Percentiles rank a stretch among this genome's conserved stretches.
phyloP scores from a whole-genome alignment of 2,888 invertebrate genomes.

The Cantharis rufa region DNA sequence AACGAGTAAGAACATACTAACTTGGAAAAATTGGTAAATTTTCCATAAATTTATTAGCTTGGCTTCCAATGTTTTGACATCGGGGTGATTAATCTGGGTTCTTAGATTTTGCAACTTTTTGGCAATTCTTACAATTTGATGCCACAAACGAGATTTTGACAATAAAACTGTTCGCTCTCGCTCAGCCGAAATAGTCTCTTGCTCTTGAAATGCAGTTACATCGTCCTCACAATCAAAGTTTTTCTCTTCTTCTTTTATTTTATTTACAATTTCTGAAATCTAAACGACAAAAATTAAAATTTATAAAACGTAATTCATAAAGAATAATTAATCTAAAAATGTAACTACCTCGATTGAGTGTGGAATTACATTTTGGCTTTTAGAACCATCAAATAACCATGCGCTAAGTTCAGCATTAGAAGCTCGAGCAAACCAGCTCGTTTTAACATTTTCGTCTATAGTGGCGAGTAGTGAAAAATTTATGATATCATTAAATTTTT shows the following conservation, averaged over 20 bases:
- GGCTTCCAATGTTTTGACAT: background rate
- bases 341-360: background rate
- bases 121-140: background rate
- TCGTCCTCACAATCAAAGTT: background rate
- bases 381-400: conserved; percentile 38
- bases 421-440: conserved; percentile 52
- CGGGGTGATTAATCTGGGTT: background rate
- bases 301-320: too few species aligned
- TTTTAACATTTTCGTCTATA: conserved; percentile 38
- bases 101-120: background rate
- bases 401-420: conserved; percentile 28
- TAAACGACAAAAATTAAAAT: too few species aligned
- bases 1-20: background rate
- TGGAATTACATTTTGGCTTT: background rate
- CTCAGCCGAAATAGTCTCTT: background rate
- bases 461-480: conserved; percentile 35
- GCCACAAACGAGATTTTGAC: background rate
- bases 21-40: background rate
- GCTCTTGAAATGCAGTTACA: background rate
- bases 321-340: too few species aligned
- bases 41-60: background rate
- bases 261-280: background rate
- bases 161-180: background rate
- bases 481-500: conserved; percentile 51
- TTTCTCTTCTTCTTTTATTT: background rate